Base-by-base conservation (phyloP, 2,888 invertebrate species). In the Drosophila nr. perissopoda region DNA sequence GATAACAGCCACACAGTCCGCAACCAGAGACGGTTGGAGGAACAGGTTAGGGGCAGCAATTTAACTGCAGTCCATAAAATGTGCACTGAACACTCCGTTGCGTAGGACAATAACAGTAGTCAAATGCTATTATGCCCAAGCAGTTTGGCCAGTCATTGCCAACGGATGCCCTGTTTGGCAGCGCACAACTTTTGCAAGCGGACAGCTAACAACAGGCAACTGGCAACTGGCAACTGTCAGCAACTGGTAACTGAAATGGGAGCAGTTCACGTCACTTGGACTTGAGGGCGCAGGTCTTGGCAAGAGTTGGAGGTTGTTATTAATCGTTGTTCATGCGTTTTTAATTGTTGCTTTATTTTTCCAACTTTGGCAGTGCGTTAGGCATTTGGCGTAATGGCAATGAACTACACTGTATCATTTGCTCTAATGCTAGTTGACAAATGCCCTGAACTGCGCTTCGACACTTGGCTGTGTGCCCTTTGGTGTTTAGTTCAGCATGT, bases 321-420 rank as follows among this genome's bases (percentile, higher is more conserved):
- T 66, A 66, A 54, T 56, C 38, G 48, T 64, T 61, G 46, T 60
- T 65, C 57, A 58, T 62, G 71, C 69, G 51, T 70, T 46, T 67
- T 59, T 40, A 25, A 7, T 31, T 52, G 60, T 36, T 21, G 54
- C 36, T 76, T 57, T 71, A 65, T 70, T 79, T 56, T 51, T 56
- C 49, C 4, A 51, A 34, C 36, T 74, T 56, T 42, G 52, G 16
- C 29, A 21, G 46, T 70, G 82, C 74, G 65, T 66, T 36, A 42
- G 51, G 52, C 70, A 62, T 60, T 76, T 85, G 88, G 73, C 81
- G 59, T 62, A 67, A 51, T 88, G 88, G 77, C 86, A 87, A 81
- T 87, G 86, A 87, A 86, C 88, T 73, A 65, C 42, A 52, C 38
- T 51, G 49, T 69, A 71, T 58, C 60, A 68, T 74, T 81, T 40